These are phyloP conservation scores for Carabus problematicus DNA, from an alignment of 2,888 invertebrate genomes.

Conservation along the genomic window DNA sequence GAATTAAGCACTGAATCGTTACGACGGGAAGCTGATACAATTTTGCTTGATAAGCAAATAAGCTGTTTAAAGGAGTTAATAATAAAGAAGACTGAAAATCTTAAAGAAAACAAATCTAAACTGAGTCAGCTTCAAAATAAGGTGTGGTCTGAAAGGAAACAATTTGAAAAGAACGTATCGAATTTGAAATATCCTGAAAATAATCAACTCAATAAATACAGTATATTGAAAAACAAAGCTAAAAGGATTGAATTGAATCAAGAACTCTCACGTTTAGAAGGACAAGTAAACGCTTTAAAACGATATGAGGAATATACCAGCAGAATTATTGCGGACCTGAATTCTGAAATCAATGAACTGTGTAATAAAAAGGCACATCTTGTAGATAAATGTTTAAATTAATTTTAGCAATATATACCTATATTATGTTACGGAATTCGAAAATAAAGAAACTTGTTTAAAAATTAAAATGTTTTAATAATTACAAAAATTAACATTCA, in stretches of 20 bases:
- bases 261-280: constrained; percentile 12
- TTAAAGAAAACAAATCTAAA: background rate
- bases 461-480: no score
- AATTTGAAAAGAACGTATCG: constrained; percentile 19
- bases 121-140: constrained; percentile 18
- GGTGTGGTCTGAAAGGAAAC: constrained; percentile 21
- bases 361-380: background rate
- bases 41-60: constrained; percentile 11
- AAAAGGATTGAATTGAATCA: constrained; percentile 4
- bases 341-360: constrained; percentile 3
- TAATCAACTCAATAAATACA: no score
- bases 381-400: no score
- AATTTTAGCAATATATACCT: no score
- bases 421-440: no score
- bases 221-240: background rate
- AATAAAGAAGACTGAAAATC: background rate
- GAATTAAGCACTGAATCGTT: constrained; percentile 5
- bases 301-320: constrained; percentile 5
- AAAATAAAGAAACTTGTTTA: no score
- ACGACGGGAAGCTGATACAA: constrained; percentile 7
- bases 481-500: no score
- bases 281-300: constrained; percentile 20
- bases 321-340: constrained; percentile 8
- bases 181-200: no score
- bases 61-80: constrained; percentile 12